These are phyloP conservation scores for Calypte anna DNA, from an alignment of 2,113 vertebrate genomes.

Conservation along the genomic window DNA sequence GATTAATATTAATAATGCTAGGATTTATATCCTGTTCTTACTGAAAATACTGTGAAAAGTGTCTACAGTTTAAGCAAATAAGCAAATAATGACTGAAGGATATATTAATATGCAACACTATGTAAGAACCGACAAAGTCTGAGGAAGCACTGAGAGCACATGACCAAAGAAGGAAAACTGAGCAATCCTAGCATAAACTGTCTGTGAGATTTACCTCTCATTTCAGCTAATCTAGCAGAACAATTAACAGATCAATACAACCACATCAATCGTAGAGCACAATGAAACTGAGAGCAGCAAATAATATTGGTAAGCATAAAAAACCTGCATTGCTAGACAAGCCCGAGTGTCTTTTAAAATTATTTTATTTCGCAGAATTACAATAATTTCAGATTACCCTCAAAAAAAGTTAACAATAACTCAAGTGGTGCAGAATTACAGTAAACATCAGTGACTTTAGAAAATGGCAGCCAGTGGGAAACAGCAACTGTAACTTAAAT, in stretches of 20 bases:
- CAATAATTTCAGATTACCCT: not conserved
- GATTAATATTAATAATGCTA: not conserved
- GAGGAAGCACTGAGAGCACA: not conserved
- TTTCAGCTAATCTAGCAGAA: not conserved
- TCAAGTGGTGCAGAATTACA: not conserved
- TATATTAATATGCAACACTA: not conserved
- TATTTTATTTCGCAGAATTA: slow-evolving; percentile 26
- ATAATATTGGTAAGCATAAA: not conserved
- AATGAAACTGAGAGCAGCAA: not conserved
- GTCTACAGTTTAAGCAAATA: not conserved
- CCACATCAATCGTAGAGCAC: not conserved
- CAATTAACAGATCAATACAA: not conserved
- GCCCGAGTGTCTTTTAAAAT: not conserved
- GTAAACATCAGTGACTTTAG: not conserved
- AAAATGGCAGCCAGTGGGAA: not conserved
- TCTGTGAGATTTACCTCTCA: not conserved
- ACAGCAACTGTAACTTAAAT: not conserved
- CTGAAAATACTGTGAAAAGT: not conserved
- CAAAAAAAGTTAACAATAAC: not conserved
- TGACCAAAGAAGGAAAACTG: slow-evolving; percentile 22
- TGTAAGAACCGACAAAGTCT: not conserved
- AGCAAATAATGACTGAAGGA: not conserved
- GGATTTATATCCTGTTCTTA: not conserved
- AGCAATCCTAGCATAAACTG: not conserved
- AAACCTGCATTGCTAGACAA: not conserved